These are phyloP conservation scores for Ferrisia virgata DNA, from an alignment of 2,888 invertebrate genomes.

Conservation along the genomic window DNA sequence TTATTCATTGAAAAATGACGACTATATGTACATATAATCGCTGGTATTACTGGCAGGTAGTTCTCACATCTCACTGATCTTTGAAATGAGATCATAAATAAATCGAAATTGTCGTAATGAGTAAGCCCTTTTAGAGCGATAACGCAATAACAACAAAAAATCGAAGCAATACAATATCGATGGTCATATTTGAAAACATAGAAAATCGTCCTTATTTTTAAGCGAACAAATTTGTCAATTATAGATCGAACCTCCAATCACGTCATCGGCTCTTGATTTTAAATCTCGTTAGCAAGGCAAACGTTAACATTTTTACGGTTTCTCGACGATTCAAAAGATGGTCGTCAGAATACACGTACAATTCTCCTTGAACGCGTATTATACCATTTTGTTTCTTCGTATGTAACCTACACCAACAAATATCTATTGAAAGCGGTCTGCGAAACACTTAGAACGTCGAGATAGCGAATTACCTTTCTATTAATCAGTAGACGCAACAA, in stretches of 20 bases:
- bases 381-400: neutral
- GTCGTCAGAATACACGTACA: neutral
- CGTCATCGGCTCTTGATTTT: neutral
- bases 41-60: too few relatives aligned
- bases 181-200: neutral
- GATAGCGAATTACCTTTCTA: too few relatives aligned
- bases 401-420: neutral
- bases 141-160: neutral
- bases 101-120: neutral
- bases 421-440: neutral
- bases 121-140: neutral
- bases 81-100: neutral
- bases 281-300: neutral
- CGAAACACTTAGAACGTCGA: neutral
- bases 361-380: neutral
- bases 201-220: neutral
- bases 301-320: neutral
- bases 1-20: too few relatives aligned
- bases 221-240: neutral
- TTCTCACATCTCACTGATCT: neutral
- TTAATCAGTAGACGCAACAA: too few relatives aligned
- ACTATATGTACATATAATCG: too few relatives aligned
- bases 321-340: neutral
- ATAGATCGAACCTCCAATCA: neutral
- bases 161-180: neutral